These are phyloP conservation scores for Schizaphis graminum DNA, from an alignment of 2,888 invertebrate species.

Conservation along the genomic window DNA sequence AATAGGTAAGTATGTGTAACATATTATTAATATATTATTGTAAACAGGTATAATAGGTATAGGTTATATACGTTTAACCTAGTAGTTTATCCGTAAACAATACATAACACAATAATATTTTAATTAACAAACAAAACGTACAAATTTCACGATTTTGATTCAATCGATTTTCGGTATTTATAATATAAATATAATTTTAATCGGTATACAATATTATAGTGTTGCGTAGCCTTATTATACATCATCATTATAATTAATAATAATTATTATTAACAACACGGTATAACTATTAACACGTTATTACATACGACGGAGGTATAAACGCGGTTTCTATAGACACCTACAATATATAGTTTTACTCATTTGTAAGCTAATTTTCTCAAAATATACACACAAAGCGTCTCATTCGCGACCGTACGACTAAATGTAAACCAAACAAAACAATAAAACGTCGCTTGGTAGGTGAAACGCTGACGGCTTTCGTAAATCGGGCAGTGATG, in stretches of 20 bases:
- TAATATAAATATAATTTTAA: slow-evolving; percentile 8
- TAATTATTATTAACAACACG: neutral
- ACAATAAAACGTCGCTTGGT: neutral
- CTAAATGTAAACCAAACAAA: neutral
- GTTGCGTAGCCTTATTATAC: neutral
- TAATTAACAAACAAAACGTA: neutral
- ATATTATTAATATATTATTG: neutral
- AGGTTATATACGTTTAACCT: neutral
- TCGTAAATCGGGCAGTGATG: neutral
- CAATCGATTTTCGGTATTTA: neutral
- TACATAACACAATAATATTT: slow-evolving; percentile 33
- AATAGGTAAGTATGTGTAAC: neutral
- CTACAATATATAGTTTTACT: neutral
- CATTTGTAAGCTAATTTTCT: neutral
- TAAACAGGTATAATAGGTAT: neutral
- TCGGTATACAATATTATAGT: neutral
- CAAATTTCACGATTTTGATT: neutral
- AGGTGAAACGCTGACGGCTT: neutral
- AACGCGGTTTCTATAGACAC: neutral
- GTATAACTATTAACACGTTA: neutral
- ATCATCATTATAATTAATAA: neutral
- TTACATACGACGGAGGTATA: neutral
- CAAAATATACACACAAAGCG: neutral
- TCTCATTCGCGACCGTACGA: neutral
- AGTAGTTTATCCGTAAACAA: neutral